Evolutionary conservation across 2,797 vertebrate species (phyloP), one percentile per base, ranked within the genome.

Genomic region (Sternarchorhynchus goeldii): DNA sequence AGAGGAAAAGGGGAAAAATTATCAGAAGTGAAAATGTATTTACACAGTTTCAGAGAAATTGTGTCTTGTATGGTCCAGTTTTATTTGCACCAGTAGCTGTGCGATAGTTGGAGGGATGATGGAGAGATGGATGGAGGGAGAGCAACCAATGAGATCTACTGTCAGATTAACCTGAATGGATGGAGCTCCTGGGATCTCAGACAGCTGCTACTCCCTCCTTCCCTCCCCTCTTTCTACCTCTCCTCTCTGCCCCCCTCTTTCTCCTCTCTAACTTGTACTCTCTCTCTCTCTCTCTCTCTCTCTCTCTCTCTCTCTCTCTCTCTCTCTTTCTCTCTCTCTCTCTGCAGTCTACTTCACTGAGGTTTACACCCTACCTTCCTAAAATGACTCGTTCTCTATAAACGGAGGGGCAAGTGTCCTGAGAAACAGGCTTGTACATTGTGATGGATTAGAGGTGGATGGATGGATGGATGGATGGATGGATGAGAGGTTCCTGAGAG

Each of bases 141-240:
- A 77, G 45, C 6, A 25, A 29, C 66, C 18, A 59, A 76, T 74
- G 69, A 80, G 58, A 75, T 86, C 81, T 73, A 85, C 64, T 81
- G 78, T 80, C 75, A 80, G 81, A 81, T 86, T 77, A 87, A 78
- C 81, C 81, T 75, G 68, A 78, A 72, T 70, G 39, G 77, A 80
- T 72, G 67, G 75, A 63, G 73, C 85, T 84, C 73, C 39, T 34
- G 74, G 81, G 83, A 83, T 41, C 64, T 63, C 50, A 85, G 86
- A 85, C 79, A 75, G 67, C 81, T 85, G 76, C 82, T 73, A 70
- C 60, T 67, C 66, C 4, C 18, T 78, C 56, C 45, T 20, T 59
- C 41, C 17, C n/a, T 32, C 18, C 58, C 18, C 65, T 67, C 63
- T 73, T 60, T 71, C 32, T 65, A 18, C 63, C 31, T 4, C 8